Conservation (phyloP, 2,797 vertebrate species). For the Odontamblyopus lacepedii region DNA sequence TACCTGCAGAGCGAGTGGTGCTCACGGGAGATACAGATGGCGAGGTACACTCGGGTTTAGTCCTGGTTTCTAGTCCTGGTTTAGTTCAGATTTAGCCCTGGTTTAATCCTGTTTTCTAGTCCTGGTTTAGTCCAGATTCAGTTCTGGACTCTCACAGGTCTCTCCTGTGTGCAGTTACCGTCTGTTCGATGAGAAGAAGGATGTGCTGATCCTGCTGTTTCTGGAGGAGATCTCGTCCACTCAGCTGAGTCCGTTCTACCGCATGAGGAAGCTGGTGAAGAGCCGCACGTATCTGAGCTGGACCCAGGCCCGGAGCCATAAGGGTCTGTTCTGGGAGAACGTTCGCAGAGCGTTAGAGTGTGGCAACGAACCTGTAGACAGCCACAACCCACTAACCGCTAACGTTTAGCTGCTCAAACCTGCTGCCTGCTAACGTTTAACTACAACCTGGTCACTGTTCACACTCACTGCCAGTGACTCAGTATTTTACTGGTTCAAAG, state of each 20-base stretch:
- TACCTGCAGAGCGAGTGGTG: conserved; percentile 16
- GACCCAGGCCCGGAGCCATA: conserved; percentile 34
- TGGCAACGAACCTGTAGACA: neutral
- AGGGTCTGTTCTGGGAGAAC: conserved; percentile 43
- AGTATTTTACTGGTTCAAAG: too few species aligned
- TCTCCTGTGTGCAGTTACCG: neutral
- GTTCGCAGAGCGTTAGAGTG: conserved; percentile 13
- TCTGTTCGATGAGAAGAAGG: conserved; percentile 1
- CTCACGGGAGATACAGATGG: conserved; percentile 10
- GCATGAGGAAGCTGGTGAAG: conserved; percentile 51
- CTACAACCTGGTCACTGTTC: neutral
- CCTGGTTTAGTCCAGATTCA: too few species aligned
- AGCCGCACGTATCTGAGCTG: conserved; percentile 53
- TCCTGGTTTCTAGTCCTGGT: too few species aligned
- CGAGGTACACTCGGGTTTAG: neutral
- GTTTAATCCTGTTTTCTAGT: too few species aligned
- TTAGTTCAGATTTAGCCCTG: too few species aligned
- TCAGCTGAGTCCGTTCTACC: too few species aligned
- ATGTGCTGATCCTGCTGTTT: conserved; percentile 1
- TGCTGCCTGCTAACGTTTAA: neutral
- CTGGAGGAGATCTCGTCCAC: neutral
- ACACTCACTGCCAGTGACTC: neutral
- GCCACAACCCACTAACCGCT: neutral
- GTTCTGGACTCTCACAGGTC: neutral
- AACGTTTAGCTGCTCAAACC: neutral